Percentiles rank a stretch among this genome's conserved stretches.
These are phyloP conservation scores for Megalonaias nervosa DNA, from an alignment of 1,140 invertebrate genomes.

Conservation along the genomic window DNA sequence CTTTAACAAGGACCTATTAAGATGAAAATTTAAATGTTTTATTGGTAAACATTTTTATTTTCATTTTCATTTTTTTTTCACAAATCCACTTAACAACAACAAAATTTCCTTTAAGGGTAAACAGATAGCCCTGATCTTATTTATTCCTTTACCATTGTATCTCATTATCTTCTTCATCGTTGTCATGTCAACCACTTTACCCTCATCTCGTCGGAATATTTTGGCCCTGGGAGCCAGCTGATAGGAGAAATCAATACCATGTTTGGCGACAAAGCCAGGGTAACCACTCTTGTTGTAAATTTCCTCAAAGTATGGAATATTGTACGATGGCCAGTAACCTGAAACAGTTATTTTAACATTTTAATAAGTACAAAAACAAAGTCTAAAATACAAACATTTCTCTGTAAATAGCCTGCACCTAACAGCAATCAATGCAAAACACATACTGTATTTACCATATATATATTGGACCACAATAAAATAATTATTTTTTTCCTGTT, in stretches of 20 bases:
- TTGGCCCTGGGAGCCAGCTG: conserved; percentile 67
- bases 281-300: conserved; percentile 69
- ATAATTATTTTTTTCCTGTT: too few species aligned
- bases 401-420: too few species aligned
- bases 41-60: too few species aligned
- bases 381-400: too few species aligned
- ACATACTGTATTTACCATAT: too few species aligned
- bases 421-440: too few species aligned
- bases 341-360: conserved; percentile 16
- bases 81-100: not conserved
- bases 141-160: conserved; percentile 63
- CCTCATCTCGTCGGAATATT: conserved; percentile 69
- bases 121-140: not conserved
- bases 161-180: conserved; percentile 67
- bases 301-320: conserved; percentile 70
- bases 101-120: not conserved
- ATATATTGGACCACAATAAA: too few species aligned
- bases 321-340: conserved; percentile 71
- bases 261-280: conserved; percentile 53
- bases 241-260: conserved; percentile 64
- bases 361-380: too few species aligned
- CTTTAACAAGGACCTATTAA: too few species aligned
- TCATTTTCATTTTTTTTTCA: not conserved
- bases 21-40: too few species aligned
- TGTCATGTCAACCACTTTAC: conserved; percentile 56